Percentiles rank a stretch among this genome's conserved stretches.
Evolutionary conservation across 2,797 vertebrate genomes (phyloP).

Genomic region (Gallinago solitaria): DNA sequence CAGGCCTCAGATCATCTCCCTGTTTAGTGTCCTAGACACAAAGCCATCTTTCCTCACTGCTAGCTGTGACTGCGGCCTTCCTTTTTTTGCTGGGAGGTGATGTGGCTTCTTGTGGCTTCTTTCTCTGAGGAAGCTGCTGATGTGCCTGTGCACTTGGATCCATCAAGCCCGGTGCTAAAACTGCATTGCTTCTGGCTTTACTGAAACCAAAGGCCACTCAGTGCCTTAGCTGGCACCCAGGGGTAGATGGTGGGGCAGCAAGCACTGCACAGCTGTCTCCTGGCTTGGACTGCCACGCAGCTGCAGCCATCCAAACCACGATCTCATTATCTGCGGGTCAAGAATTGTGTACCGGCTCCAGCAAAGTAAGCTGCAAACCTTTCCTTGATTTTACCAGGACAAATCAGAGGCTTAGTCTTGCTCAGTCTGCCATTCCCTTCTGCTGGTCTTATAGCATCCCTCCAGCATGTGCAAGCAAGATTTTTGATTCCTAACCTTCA

Average conservation of each 20-base stretch:
- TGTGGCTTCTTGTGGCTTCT: neutral
- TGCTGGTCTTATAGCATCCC: neutral
- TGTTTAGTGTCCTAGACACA: neutral
- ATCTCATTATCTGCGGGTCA: neutral
- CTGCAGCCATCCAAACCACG: neutral
- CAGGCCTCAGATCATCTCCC: neutral
- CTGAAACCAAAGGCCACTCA: neutral
- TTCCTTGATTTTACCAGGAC: neutral
- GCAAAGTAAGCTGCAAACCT: neutral
- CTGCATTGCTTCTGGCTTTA: neutral
- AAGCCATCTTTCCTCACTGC: neutral
- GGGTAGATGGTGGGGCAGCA: neutral
- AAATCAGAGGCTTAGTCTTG: neutral
- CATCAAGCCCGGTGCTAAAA: neutral
- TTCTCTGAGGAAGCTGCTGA: neutral
- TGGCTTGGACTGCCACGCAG: neutral
- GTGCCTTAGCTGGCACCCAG: neutral
- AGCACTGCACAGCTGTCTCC: neutral
- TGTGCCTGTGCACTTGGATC: neutral
- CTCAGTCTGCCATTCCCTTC: neutral
- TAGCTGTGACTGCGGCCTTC: neutral
- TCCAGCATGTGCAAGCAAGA: neutral
- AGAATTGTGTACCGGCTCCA: neutral
- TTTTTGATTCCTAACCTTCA: neutral
- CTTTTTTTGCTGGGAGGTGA: neutral